phyloP scores from a whole-genome alignment of 2,113 vertebrate genomes.

The Dicerorhinus sumatrensis region DNA sequence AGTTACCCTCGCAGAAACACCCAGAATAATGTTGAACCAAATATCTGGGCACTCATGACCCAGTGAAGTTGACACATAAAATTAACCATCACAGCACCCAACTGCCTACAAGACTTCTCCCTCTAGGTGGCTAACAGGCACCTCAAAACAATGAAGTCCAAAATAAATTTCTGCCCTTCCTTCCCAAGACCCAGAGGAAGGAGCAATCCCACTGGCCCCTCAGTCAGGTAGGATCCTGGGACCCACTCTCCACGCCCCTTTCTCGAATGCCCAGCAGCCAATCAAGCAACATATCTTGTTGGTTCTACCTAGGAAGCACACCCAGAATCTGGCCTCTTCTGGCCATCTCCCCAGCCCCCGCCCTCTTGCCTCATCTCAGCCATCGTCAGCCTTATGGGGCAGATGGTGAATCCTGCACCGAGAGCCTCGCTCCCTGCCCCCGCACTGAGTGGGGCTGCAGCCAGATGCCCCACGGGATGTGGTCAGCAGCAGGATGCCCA shows the following conservation, averaged over 20 bases:
- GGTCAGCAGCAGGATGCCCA: not conserved
- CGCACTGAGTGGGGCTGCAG: not conserved
- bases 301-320: not conserved
- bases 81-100: not conserved
- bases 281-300: rapidly evolving
- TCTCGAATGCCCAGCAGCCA: rapidly evolving
- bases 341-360: rapidly evolving
- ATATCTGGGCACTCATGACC: not conserved
- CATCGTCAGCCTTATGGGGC: too few species aligned
- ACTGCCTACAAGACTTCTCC: rapidly evolving
- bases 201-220: rapidly evolving
- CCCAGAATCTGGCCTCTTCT: not conserved
- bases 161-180: not conserved
- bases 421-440: not conserved
- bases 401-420: not conserved
- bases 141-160: rapidly evolving
- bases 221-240: not conserved
- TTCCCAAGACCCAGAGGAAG: rapidly evolving
- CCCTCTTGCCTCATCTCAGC: not conserved
- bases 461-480: not conserved
- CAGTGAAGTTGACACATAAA: not conserved
- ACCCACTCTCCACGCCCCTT: too few species aligned
- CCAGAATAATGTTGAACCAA: not conserved
- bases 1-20: not conserved
- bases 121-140: rapidly evolving